phyloP scores from a whole-genome alignment of 2,797 vertebrate species.

The Esox masquinongy region DNA sequence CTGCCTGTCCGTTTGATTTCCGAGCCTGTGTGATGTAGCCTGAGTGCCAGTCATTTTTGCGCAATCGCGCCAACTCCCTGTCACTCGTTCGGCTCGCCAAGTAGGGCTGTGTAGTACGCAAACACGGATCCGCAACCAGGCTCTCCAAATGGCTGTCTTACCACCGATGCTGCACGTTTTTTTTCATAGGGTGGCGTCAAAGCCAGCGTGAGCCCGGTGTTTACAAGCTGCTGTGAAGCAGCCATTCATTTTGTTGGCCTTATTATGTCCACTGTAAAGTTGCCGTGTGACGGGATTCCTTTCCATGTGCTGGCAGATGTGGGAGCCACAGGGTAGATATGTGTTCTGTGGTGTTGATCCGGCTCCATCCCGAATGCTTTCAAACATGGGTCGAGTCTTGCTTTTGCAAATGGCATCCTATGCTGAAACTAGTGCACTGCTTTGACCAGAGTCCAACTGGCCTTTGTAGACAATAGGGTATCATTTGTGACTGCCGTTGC shows the following conservation, averaged over 20 bases:
- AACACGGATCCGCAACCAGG: not conserved
- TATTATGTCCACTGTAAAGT: not conserved
- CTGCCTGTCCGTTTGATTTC: not conserved
- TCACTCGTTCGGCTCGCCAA: not conserved
- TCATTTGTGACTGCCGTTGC: not conserved
- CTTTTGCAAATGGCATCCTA: not conserved
- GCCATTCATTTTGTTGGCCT: not conserved
- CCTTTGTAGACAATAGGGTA: not conserved
- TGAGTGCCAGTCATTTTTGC: not conserved
- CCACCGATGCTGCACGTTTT: conserved; percentile 6
- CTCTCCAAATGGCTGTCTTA: not conserved
- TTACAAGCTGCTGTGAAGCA: not conserved
- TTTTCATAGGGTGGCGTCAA: not conserved
- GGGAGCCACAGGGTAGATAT: conserved; percentile 40
- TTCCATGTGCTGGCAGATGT: conserved; percentile 9
- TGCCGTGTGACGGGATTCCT: not conserved
- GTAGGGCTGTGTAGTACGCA: not conserved
- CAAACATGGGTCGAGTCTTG: conserved; percentile 27
- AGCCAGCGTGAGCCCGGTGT: not conserved
- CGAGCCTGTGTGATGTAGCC: not conserved
- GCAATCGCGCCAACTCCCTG: not conserved
- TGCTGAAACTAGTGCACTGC: not conserved
- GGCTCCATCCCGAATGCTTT: conserved; percentile 45
- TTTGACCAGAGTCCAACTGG: not conserved
- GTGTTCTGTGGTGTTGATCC: conserved; percentile 60